Evolutionary conservation across 1,140 invertebrate genomes (phyloP), one percentile per base, ranked within the genome.

Genomic region (Lycorma delicatula): DNA sequence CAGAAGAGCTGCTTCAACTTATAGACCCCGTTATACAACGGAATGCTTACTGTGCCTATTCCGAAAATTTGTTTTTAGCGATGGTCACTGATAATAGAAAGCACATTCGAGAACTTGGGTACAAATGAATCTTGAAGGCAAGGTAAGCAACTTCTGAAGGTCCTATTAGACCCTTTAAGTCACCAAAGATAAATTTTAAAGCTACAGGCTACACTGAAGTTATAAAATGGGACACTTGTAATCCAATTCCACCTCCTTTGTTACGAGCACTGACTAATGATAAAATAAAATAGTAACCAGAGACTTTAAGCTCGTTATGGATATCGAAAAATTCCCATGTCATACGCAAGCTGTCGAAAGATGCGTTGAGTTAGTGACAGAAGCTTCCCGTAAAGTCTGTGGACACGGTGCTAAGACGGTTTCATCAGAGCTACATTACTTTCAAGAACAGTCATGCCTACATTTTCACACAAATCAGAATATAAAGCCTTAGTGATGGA

Each of bases 61-160:
- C 63, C 1, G 70, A 70, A 64, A 72, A 71, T 56, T 3, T 71
- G 28, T 56, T 71, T 51, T 52, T 72, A 22, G 54, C 62, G n/a
- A 70, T 71, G 66, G 28, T 69, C 27, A 20, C 36, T 27, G 70
- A 71, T 58, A 48, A 62, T 1, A 23, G 56, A 53, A n/a, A 48
- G 36, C 58, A 67, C 52, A 63, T 68, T 41, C 9, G 62, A 53
- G 62, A 67, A 47, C 49, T 69, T 9, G 67, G 55, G 12, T 18
- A 50, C 18, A 41, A 59, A 29, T 50, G 61, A 55, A 65, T 68
- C 41, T 49, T 63, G n/a, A 59, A 65, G 49, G 59, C 63, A 38
- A 61, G 58, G 52, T 11, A 31, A 28, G 29, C 29, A 26, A 5
- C 9, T 25, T 28, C 52, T 23, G 46, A 60, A 12, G 31, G 28